Conservation (phyloP, 2,797 vertebrate species). For the Eleutherodactylus coqui region DNA sequence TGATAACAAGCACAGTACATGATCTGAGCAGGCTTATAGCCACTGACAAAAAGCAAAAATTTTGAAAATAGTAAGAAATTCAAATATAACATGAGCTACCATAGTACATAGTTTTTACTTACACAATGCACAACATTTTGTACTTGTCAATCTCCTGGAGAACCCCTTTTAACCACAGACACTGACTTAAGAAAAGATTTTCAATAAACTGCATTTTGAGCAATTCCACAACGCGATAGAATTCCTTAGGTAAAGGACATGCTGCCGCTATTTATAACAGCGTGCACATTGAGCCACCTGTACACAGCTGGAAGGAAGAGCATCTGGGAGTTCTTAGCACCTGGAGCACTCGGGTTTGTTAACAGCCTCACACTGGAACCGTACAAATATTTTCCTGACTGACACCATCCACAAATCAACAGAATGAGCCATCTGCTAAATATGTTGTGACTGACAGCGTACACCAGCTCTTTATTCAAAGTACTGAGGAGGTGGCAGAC, state of each 20-base stretch:
- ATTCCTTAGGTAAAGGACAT: neutral
- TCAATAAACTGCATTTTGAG: neutral
- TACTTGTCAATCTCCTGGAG: neutral
- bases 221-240: neutral
- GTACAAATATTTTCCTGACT: constrained; percentile 34
- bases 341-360: constrained; percentile 20
- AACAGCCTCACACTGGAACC: constrained; percentile 28
- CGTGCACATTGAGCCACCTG: neutral
- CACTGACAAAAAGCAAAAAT: no score
- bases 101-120: neutral
- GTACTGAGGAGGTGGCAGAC: neutral
- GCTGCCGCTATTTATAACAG: neutral
- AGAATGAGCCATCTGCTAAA: constrained; percentile 34
- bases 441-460: neutral
- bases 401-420: constrained; percentile 34
- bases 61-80: no score
- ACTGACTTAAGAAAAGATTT: neutral
- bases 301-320: constrained; percentile 9
- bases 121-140: neutral
- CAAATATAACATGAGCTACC: no score
- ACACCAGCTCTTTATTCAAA: neutral
- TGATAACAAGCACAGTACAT: no score
- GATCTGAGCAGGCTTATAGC: no score
- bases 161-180: neutral
- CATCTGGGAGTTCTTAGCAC: constrained; percentile 14